Conservation (phyloP, 2,888 invertebrate genomes). For the Hydropsyche betteni region DNA sequence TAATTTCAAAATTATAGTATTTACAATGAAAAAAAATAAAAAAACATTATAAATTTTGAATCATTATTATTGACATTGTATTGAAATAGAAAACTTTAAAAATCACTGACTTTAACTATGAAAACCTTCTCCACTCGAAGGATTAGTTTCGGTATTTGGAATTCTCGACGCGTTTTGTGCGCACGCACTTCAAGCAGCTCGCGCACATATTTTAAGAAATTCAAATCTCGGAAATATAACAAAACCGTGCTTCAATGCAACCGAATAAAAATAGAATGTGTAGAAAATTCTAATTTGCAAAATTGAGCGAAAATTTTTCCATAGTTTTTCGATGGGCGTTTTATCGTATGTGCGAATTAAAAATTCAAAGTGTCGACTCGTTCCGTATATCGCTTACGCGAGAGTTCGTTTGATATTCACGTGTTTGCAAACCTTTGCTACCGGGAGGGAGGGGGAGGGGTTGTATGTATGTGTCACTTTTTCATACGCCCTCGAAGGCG, state of each 20-base stretch:
- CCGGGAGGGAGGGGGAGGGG: no score
- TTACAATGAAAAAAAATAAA: no score
- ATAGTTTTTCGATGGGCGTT: background rate
- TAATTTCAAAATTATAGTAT: no score
- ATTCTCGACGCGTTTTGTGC: conserved; percentile 5
- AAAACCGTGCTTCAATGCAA: no score
- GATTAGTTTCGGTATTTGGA: conserved; percentile 28
- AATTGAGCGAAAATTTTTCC: background rate
- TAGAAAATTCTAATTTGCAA: background rate
- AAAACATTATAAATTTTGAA: no score
- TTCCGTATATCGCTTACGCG: background rate
- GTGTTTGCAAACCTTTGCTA: background rate
- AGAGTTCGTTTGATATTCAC: conserved; percentile 6
- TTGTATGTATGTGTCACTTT: no score
- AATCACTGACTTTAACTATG: no score
- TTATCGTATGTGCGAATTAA: background rate
- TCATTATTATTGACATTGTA: no score
- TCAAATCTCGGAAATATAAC: no score
- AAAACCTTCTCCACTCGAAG: background rate
- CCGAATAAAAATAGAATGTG: no score
- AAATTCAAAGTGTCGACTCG: conserved; percentile 10
- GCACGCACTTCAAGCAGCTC: conserved; percentile 11
- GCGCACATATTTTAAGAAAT: background rate
- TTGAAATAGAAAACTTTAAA: no score
- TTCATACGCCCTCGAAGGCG: no score